A percentile compares a stretch with the other conserved stretches of the same genome.
Evolutionary conservation across 2,888 invertebrate genomes (phyloP).

Genomic region (Digitonthophagus gazella): DNA sequence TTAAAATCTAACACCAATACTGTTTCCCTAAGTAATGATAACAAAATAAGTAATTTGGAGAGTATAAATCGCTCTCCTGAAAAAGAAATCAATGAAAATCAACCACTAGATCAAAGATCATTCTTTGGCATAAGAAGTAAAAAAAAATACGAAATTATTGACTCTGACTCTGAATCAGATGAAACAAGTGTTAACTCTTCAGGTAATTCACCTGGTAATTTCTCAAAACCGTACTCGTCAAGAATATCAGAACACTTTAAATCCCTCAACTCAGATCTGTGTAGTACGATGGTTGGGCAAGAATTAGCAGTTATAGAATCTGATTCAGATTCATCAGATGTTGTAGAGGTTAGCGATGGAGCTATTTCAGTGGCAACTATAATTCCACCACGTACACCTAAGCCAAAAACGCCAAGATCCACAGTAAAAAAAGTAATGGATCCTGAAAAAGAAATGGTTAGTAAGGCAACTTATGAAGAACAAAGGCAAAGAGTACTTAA

Average conservation of each 20-base stretch:
- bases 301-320: neutral
- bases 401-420: no score
- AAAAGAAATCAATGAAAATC: no score
- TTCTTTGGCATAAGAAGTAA: neutral
- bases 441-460: neutral
- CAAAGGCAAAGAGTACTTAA: slow-evolving; percentile 19
- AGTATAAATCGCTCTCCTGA: no score
- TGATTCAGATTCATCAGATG: neutral
- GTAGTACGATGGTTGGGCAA: neutral
- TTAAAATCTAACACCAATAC: no score
- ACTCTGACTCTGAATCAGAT: neutral
- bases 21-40: no score
- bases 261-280: neutral
- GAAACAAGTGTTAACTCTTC: neutral
- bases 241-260: neutral
- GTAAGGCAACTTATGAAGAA: slow-evolving; percentile 18
- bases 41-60: no score
- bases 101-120: neutral
- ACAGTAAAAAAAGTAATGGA: no score
- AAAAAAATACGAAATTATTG: neutral
- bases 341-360: neutral
- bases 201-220: neutral
- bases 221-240: neutral
- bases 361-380: neutral
- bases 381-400: neutral